A percentile compares a stretch with the other conserved stretches of the same genome.
Conservation (phyloP, 2,113 vertebrate genomes). For the Psettodes erumei region DNA sequence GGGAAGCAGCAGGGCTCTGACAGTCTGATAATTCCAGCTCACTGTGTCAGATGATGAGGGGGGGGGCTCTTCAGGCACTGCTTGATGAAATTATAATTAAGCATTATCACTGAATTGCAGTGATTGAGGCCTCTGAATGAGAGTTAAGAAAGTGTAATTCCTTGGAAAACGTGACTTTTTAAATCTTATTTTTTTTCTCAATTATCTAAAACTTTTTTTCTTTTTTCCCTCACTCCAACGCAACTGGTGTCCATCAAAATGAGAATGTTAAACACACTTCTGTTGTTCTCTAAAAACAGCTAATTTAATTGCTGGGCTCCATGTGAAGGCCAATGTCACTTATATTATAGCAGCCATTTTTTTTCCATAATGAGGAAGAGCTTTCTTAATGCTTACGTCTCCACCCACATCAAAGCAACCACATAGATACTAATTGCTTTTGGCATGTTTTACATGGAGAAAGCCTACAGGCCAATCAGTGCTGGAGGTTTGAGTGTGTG, state of each 20-base stretch:
- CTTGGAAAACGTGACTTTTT: conserved; percentile 31
- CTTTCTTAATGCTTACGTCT: conserved; percentile 39
- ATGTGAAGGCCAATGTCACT: not conserved
- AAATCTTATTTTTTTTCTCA: conserved; percentile 12
- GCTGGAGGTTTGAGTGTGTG: not conserved
- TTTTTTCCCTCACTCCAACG: conserved; percentile 26
- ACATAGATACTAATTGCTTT: conserved; percentile 38
- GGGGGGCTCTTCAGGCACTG: conserved; percentile 58
- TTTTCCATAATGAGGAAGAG: conserved; percentile 14
- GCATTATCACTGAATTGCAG: conserved; percentile 73
- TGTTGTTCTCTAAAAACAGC: conserved; percentile 36
- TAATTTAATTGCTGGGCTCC: not conserved
- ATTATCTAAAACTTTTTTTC: conserved; percentile 47
- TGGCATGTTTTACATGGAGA: conserved; percentile 46
- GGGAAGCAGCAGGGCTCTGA: conserved; percentile 52
- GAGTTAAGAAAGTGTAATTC: conserved; percentile 55
- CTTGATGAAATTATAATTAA: conserved; percentile 74
- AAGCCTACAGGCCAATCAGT: conserved; percentile 8
- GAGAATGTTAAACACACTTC: conserved; percentile 20
- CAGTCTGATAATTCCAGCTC: conserved; percentile 49
- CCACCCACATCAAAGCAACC: conserved; percentile 25
- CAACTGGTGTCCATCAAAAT: conserved; percentile 5
- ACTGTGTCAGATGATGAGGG: conserved; percentile 54
- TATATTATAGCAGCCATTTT: conserved; percentile 24
- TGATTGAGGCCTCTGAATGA: conserved; percentile 65